A percentile compares a stretch with the other conserved stretches of the same genome.
Evolutionary conservation across 2,888 invertebrate species (phyloP).

Genomic region (Patella ulyssiponensis): DNA sequence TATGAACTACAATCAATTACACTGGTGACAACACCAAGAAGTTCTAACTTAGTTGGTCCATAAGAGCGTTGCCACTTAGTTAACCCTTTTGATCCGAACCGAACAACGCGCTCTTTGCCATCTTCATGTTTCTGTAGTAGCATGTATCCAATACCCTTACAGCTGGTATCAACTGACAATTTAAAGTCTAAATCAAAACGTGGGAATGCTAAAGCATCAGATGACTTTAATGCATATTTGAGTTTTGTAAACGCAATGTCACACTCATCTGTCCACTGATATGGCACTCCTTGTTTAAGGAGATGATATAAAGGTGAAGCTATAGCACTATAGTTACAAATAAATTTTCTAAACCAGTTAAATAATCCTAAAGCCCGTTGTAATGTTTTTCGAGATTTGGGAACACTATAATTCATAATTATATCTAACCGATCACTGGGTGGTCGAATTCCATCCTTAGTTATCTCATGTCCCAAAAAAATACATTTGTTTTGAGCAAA

Average conservation of each 20-base stretch:
- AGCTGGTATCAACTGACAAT: constrained; percentile 26
- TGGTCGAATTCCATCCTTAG: constrained; percentile 26
- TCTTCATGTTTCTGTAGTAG: constrained; percentile 14
- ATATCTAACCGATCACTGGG: constrained; percentile 16
- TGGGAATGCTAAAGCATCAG: constrained; percentile 28
- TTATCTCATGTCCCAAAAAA: constrained; percentile 31
- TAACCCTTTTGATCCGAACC: constrained; percentile 12
- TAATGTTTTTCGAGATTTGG: constrained; percentile 25
- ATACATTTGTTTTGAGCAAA: constrained; percentile 26
- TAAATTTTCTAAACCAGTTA: constrained; percentile 37
- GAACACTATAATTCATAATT: constrained; percentile 20
- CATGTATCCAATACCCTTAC: constrained; percentile 16
- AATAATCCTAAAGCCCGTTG: constrained; percentile 34
- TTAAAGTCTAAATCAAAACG: constrained; percentile 26
- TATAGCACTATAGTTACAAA: constrained; percentile 24
- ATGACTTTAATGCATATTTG: constrained; percentile 13
- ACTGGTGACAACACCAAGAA: constrained; percentile 21
- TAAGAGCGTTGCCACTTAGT: constrained; percentile 13
- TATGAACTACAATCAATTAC: constrained; percentile 27
- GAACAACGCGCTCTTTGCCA: background rate
- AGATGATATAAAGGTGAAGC: constrained; percentile 22
- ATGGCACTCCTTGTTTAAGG: constrained; percentile 19
- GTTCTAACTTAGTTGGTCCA: constrained; percentile 26
- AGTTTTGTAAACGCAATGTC: constrained; percentile 16
- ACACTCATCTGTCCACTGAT: constrained; percentile 24